Conservation (phyloP, 2,797 vertebrate species). For the Dermochelys coriacea region DNA sequence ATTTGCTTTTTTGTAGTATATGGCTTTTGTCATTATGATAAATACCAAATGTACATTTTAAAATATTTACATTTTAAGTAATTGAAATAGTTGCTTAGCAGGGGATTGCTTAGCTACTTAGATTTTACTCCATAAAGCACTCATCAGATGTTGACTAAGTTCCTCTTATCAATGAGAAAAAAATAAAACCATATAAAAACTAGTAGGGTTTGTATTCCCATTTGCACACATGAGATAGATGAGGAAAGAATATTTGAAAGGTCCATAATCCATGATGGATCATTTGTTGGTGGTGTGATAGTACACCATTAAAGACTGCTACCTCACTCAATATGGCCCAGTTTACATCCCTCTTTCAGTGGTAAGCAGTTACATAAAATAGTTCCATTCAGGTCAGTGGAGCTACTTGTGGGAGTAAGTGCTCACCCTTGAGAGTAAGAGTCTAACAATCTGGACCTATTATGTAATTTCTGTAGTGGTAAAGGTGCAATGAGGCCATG, state of each 20-base stretch:
- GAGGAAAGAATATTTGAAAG: background rate
- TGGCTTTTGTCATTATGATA: background rate
- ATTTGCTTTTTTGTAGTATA: background rate
- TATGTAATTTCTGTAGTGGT: background rate
- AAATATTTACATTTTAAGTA: background rate
- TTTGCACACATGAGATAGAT: background rate
- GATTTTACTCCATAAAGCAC: background rate
- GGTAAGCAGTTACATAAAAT: background rate
- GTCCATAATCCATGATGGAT: background rate
- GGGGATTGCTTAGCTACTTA: background rate
- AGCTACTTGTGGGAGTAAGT: background rate
- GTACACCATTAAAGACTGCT: background rate
- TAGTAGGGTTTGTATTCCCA: background rate
- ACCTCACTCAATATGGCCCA: background rate
- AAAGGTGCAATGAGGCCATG: rapidly evolving
- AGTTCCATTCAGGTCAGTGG: background rate
- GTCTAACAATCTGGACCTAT: background rate
- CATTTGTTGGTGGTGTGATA: background rate
- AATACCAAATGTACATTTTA: background rate
- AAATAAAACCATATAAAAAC: background rate
- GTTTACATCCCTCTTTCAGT: rapidly evolving
- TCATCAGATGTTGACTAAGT: background rate
- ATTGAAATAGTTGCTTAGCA: background rate
- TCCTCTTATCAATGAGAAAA: background rate
- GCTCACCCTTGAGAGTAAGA: background rate